Percentiles rank a stretch among this genome's conserved stretches.
These are phyloP conservation scores for Hermaeophaga mercurialis DNA, from an alignment of 2,888 invertebrate species.

Conservation along the genomic window DNA sequence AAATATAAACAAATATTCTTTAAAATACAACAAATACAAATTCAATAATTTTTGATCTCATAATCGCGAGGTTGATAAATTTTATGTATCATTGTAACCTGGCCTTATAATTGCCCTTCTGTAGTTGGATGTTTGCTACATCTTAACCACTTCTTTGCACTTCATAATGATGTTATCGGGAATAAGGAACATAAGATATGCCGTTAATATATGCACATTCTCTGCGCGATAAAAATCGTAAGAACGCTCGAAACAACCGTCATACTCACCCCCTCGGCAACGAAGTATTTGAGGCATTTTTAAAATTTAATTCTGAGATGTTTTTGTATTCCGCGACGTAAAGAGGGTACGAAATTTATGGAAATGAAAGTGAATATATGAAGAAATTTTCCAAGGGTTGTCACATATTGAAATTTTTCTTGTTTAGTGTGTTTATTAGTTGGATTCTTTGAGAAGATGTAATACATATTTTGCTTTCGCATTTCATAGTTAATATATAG, in stretches of 20 bases:
- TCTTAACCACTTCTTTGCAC: background rate
- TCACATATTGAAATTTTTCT: constrained; percentile 30
- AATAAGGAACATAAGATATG: constrained; percentile 14
- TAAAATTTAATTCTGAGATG: constrained; percentile 42
- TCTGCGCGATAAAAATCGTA: constrained; percentile 20
- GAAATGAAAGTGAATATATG: constrained; percentile 34
- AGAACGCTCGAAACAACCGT: constrained; percentile 24
- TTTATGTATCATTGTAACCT: too few species aligned
- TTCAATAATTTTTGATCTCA: too few species aligned
- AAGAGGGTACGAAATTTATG: constrained; percentile 37
- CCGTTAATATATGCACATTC: constrained; percentile 32
- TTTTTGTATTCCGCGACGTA: constrained; percentile 34
- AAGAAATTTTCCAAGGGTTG: constrained; percentile 19
- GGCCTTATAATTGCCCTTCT: too few species aligned
- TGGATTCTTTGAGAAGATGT: constrained; percentile 5
- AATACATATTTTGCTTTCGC: too few species aligned
- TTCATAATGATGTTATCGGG: constrained; percentile 8
- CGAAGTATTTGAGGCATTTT: constrained; percentile 34
- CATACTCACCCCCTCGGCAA: constrained; percentile 19
- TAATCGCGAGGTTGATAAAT: too few species aligned
- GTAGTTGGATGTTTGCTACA: background rate
- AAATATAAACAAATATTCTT: too few species aligned
- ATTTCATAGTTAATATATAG: too few species aligned
- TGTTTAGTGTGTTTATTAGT: constrained; percentile 20
- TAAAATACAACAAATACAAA: too few species aligned